Conservation (phyloP, 1,140 invertebrate genomes). For the Procambarus clarkii region DNA sequence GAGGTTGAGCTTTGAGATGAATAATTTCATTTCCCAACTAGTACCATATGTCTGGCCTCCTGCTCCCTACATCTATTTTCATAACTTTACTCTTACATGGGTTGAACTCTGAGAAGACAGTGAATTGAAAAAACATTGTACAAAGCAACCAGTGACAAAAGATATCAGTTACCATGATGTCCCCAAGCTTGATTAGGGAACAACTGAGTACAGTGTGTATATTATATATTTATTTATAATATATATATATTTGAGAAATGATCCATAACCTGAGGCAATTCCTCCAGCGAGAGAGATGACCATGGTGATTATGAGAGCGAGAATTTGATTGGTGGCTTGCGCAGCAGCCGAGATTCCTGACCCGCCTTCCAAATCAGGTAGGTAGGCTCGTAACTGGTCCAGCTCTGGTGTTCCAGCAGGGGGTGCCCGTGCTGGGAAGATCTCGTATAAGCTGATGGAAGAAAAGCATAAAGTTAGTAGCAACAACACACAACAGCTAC, state of each 20-base stretch:
- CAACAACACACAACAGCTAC: no score
- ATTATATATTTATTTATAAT: background rate
- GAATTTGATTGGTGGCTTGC: slow-evolving; percentile 89
- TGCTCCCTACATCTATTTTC: no score
- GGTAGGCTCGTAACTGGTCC: slow-evolving; percentile 71
- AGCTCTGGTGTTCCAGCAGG: slow-evolving; percentile 74
- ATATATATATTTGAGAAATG: no score
- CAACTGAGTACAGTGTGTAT: background rate
- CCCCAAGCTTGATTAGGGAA: background rate
- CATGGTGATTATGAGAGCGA: slow-evolving; percentile 84
- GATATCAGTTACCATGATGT: no score
- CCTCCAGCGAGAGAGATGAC: slow-evolving; percentile 85
- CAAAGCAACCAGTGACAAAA: no score
- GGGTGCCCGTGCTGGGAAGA: slow-evolving; percentile 79
- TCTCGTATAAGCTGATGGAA: slow-evolving; percentile 76
- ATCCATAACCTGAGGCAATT: slow-evolving; percentile 84
- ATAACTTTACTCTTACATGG: no score
- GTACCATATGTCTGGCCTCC: no score
- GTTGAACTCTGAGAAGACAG: no score
- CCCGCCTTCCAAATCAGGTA: slow-evolving; percentile 76
- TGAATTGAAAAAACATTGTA: no score
- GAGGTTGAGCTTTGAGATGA: no score
- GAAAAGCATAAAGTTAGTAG: background rate
- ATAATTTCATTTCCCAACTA: no score
- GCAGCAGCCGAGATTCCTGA: slow-evolving; percentile 80